phyloP scores from a whole-genome alignment of 2,888 invertebrate genomes.

The Callinectes sapidus region DNA sequence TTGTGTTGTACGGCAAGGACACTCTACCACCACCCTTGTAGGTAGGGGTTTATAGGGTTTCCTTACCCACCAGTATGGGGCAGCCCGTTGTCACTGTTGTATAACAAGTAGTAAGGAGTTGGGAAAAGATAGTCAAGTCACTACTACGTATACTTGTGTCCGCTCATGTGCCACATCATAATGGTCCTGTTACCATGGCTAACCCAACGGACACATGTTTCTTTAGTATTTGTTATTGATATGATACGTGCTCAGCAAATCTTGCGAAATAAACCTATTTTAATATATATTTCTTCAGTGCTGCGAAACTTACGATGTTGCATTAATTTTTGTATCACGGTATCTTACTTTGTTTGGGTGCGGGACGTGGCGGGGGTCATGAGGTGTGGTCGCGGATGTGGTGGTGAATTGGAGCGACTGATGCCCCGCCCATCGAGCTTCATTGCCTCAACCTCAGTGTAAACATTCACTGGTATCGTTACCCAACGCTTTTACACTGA shows the following conservation, averaged over 20 bases:
- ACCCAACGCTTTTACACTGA: neutral
- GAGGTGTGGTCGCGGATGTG: neutral
- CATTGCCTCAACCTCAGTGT: neutral
- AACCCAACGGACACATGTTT: neutral
- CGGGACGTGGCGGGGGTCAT: neutral
- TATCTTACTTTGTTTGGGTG: neutral
- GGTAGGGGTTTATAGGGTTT: neutral
- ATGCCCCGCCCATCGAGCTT: neutral
- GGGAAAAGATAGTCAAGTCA: neutral
- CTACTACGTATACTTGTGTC: neutral
- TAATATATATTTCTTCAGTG: too few species aligned
- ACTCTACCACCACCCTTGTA: neutral
- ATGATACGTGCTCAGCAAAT: neutral
- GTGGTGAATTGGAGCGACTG: neutral
- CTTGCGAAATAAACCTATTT: neutral
- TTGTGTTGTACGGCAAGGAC: neutral
- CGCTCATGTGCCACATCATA: neutral
- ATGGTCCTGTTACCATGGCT: neutral
- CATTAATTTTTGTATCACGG: neutral
- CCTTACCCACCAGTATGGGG: neutral
- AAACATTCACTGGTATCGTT: neutral
- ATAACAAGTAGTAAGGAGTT: neutral
- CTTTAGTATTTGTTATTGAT: neutral
- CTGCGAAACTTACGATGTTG: neutral
- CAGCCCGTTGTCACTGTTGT: neutral